Base-by-base conservation (phyloP, 2,888 invertebrate species). In the Ophraella communa region DNA sequence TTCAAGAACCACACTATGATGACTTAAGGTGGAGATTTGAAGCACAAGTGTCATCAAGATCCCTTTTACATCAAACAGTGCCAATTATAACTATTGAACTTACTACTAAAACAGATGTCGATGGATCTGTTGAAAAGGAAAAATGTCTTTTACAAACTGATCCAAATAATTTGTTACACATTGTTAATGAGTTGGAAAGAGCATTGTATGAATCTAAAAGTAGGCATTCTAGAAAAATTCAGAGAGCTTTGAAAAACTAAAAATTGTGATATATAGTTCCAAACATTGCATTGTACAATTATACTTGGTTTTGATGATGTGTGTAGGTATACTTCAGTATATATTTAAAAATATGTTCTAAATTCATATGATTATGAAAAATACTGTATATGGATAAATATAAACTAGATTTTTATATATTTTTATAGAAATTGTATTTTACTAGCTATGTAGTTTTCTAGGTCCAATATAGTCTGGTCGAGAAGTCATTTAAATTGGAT, bases 21-120 rank as follows among this genome's bases (percentile, higher is more conserved):
- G 85, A 89, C 74, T 79, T 90, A 59, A 86, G 89, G 69, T 90
- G 90, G 90, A 83, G 90, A 68, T 84, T 89, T 71, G 89, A 90
- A 82, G 85, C 86, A 4, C 86, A 87, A 81, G 82, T 87, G 49
- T 85, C 87, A 11, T 87, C 89, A 0, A 83, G 88, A 69, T 82
- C 86, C n/a, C 74, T 88, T 21, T 74, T 86, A 33, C 80, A 85
- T 17, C 89, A 89, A 80, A 82, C 85, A 0, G 84, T 84, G n/a
- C 87, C 89, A 1, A 73, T 87, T 3, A 80, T 89, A 20, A 85
- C 86, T 2, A 83, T 90, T 79, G 87, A 88, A 74, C 78, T 90
- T 14, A 68, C 71, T 47, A 71, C 82, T 49, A 79, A 80, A 74
- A 75, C 75, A 2, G 62, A 73, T 44, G 72, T 73, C 44, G 80